phyloP scores from a whole-genome alignment of 2,113 vertebrate genomes.

The Saimiri boliviensis region DNA sequence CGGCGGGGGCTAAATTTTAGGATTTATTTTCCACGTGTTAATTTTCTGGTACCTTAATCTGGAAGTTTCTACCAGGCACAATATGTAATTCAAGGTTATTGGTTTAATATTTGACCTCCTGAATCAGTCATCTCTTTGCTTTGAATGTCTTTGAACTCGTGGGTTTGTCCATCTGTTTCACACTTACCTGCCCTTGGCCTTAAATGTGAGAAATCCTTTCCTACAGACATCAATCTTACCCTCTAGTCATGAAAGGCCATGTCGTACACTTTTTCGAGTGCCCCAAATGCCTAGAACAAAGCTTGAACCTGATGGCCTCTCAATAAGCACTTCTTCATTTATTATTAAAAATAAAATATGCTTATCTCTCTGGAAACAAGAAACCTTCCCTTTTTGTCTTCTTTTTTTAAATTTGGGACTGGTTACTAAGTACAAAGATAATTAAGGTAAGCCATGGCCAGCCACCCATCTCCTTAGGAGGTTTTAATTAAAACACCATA shows the following conservation, averaged over 20 bases:
- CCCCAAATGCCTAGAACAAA: not conserved
- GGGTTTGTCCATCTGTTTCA: not conserved
- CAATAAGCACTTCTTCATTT: conserved; percentile 37
- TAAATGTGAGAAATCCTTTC: not conserved
- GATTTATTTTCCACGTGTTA: not conserved
- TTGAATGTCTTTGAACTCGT: not conserved
- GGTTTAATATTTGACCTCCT: conserved; percentile 14
- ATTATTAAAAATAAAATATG: conserved; percentile 46
- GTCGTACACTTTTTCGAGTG: not conserved
- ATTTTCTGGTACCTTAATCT: not conserved
- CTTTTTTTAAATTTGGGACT: conserved; percentile 23
- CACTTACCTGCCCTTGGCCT: not conserved
- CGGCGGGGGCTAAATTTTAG: not conserved
- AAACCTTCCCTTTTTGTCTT: not conserved
- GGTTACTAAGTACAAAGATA: conserved; percentile 70
- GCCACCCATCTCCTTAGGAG: conserved; percentile 72
- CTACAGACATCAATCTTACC: not conserved
- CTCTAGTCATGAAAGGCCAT: not conserved
- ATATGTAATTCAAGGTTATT: not conserved
- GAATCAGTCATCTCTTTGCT: not conserved
- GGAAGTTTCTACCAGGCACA: not conserved
- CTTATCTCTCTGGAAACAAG: conserved; percentile 52
- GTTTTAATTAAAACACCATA: conserved; percentile 80
- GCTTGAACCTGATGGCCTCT: not conserved
- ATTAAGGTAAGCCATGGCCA: conserved; percentile 77